Base-by-base conservation (phyloP, 2,888 invertebrate species). In the Drosophila melanosoma region DNA sequence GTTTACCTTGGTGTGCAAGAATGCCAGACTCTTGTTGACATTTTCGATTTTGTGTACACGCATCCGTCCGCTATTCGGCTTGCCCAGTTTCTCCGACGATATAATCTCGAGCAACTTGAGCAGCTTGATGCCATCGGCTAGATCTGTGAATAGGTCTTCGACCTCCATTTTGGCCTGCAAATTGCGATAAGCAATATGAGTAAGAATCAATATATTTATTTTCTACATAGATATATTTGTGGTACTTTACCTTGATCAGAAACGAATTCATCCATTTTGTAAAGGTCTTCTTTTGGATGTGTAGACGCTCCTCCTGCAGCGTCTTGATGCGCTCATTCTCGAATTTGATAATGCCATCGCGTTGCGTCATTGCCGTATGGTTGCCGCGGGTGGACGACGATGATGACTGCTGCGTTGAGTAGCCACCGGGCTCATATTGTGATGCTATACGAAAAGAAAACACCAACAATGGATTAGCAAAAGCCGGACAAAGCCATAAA, bases 261-360 rank as follows among this genome's bases (percentile, higher is more conserved):
- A 98, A 98, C 26, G 98, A 98, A 94, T 99, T 99, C 96, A 99
- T 97, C 99, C 99, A 99, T 98, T 99, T 99, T 89, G 99, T 99
- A 94, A 99, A 99, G 36, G 99, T 99, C 94, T 99, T 99, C 95
- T 99, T 99, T 94, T 99, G 99, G 87, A 99, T 99, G 94, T 98
- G 97, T 81, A 99, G 94, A 69, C 99, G 96, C 94, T 99, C 99
- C 94, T 99, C 98, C 93, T 99, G 99, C 93, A 99, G 95, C 92
- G 98, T 98, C 94, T 97, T 96, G 93, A 99, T 99, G 83, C 99
- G 96, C 92, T 97, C 98, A 95, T 97, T 98, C 95, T 99, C 99
- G 94, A 99, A 99, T 94, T 97, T 97, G 92, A 97, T 96, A 89
- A 97, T 97, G 94, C 97, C 97, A 93, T 97, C 97, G 72, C 97